These are phyloP conservation scores for Microctonus brassicae DNA, from an alignment of 2,888 invertebrate species.

Conservation along the genomic window DNA sequence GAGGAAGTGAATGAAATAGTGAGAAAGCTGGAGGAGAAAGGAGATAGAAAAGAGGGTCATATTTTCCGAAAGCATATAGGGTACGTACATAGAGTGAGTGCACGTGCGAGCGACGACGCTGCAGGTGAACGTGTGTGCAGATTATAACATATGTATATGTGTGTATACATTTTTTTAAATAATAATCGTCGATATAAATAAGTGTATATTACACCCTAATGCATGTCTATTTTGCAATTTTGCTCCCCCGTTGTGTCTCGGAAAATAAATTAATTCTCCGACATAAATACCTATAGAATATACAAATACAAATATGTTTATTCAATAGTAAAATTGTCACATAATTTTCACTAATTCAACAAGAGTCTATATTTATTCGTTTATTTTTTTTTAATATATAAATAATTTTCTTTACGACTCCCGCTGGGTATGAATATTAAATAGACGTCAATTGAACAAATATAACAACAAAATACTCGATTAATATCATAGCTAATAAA, in stretches of 20 bases:
- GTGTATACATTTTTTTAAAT: no score
- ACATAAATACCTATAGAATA: background rate
- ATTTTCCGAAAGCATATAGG: slow-evolving; percentile 38
- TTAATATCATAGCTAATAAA: background rate
- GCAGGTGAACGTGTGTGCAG: background rate
- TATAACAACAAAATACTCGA: background rate
- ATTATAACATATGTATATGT: background rate
- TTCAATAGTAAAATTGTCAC: background rate
- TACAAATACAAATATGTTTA: background rate
- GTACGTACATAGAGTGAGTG: no score
- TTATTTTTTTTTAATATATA: background rate
- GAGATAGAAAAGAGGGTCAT: slow-evolving; percentile 29
- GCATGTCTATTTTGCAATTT: background rate
- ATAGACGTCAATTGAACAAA: background rate
- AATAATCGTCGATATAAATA: background rate
- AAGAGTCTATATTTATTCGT: background rate
- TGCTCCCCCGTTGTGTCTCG: background rate
- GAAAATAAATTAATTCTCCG: background rate
- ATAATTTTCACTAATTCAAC: slow-evolving; percentile 3
- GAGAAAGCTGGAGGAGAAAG: slow-evolving; percentile 33
- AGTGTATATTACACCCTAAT: background rate
- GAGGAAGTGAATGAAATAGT: background rate
- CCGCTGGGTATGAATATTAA: background rate
- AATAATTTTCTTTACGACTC: background rate
- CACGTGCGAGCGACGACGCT: slow-evolving; percentile 4